These are phyloP conservation scores for Thymallus thymallus DNA, from an alignment of 2,113 vertebrate genomes.

Conservation along the genomic window DNA sequence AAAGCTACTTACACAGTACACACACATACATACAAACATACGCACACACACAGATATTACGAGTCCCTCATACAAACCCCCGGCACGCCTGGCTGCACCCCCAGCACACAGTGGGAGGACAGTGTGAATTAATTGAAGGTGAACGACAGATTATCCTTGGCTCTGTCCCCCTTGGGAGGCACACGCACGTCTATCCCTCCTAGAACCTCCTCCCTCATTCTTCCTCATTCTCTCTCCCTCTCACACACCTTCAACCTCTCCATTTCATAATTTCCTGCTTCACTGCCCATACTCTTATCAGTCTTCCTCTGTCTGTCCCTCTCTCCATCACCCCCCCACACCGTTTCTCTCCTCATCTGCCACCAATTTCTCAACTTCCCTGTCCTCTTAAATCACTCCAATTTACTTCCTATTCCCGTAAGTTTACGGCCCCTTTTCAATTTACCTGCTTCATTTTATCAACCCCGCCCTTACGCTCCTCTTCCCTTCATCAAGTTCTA, in stretches of 20 bases:
- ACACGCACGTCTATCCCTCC: background rate
- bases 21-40: background rate
- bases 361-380: constrained; percentile 52
- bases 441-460: too few species aligned
- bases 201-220: constrained; percentile 6
- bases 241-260: constrained; percentile 64
- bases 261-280: constrained; percentile 74
- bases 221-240: constrained; percentile 26
- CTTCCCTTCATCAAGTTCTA: background rate
- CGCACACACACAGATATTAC: constrained; percentile 12
- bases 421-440: too few species aligned
- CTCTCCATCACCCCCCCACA: constrained; percentile 18
- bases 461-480: too few species aligned
- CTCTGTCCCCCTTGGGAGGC: constrained; percentile 38
- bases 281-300: constrained; percentile 61
- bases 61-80: constrained; percentile 10
- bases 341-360: constrained; percentile 53
- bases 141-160: constrained; percentile 77
- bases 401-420: too few species aligned
- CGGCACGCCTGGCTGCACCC: constrained; percentile 43
- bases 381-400: background rate
- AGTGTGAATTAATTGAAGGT: constrained; percentile 78
- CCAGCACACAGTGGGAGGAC: constrained; percentile 53
- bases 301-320: constrained; percentile 42
- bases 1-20: background rate